These are phyloP conservation scores for Montipora efflorescens DNA, from an alignment of 64 coral and sea anemone species.

Conservation along the genomic window DNA sequence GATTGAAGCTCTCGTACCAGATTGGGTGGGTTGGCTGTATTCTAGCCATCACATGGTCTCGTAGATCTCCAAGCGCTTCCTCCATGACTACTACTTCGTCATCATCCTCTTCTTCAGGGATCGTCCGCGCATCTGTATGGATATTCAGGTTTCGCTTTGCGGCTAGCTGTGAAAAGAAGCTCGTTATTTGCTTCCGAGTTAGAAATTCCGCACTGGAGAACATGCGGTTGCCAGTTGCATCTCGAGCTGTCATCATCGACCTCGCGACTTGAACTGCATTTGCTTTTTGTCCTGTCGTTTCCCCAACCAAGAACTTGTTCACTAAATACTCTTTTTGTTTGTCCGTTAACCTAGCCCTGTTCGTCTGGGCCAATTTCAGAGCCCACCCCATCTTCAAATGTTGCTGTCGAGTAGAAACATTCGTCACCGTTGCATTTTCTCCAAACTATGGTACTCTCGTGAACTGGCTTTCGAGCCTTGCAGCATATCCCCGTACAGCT, in stretches of 20 bases:
- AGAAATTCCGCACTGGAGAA: slow-evolving; percentile 34
- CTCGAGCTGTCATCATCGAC: slow-evolving; percentile 11
- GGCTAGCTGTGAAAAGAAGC: not conserved
- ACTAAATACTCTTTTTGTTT: too few relatives aligned
- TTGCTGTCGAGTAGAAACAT: too few relatives aligned
- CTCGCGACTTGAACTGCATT: not conserved
- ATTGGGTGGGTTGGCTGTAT: slow-evolving; percentile 63
- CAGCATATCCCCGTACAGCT: too few relatives aligned
- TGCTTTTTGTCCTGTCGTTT: slow-evolving; percentile 18
- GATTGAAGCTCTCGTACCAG: slow-evolving; percentile 62
- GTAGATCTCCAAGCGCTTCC: slow-evolving; percentile 6
- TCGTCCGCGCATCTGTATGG: not conserved
- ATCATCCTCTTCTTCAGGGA: not conserved
- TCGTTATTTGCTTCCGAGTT: not conserved
- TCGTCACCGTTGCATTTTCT: too few relatives aligned
- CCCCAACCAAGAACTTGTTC: not conserved
- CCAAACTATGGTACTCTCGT: too few relatives aligned
- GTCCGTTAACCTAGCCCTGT: too few relatives aligned
- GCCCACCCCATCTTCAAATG: too few relatives aligned
- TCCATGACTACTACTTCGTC: not conserved
- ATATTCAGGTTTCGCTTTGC: not conserved
- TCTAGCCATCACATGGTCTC: slow-evolving; percentile 32
- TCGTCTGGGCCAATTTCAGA: not conserved
- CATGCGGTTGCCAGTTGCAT: not conserved
- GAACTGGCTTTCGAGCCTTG: too few relatives aligned